Conservation (phyloP, 2,797 vertebrate species). For the Sparus aurata region DNA sequence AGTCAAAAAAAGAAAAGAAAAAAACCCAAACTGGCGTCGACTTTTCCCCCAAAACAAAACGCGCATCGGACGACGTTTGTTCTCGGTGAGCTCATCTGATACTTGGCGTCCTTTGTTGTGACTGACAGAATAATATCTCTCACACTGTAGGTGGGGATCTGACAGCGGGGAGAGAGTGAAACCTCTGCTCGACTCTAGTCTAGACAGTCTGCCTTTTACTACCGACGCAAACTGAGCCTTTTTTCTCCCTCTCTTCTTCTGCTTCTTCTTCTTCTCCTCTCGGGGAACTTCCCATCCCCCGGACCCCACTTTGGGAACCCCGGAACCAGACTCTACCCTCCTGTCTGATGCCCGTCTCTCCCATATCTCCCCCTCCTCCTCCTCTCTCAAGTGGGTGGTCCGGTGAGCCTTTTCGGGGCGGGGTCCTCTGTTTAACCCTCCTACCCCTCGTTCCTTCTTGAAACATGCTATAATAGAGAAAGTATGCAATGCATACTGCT, state of each 20-base stretch:
- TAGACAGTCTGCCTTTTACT: constrained; percentile 41
- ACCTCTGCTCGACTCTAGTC: constrained; percentile 51
- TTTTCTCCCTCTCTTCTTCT: background rate
- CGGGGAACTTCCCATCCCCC: constrained; percentile 72
- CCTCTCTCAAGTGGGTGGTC: constrained; percentile 79
- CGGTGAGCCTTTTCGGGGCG: constrained; percentile 75
- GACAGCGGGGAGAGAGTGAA: constrained; percentile 59
- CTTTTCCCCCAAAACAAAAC: constrained; percentile 23
- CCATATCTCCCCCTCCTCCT: constrained; percentile 22
- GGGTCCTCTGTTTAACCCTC: constrained; percentile 74
- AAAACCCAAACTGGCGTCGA: background rate
- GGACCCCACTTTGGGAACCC: constrained; percentile 74
- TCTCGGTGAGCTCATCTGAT: constrained; percentile 40
- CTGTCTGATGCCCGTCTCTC: constrained; percentile 64
- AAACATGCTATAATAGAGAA: constrained; percentile 87
- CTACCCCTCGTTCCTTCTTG: constrained; percentile 74
- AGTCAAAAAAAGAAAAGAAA: background rate
- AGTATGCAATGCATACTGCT: constrained; percentile 84
- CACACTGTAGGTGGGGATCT: constrained; percentile 67
- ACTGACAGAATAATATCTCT: constrained; percentile 48
- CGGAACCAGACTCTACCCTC: constrained; percentile 73
- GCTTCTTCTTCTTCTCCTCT: constrained; percentile 2
- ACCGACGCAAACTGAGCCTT: constrained; percentile 39
- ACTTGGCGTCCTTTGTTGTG: constrained; percentile 47
- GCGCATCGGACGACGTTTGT: constrained; percentile 24